Evolutionary conservation across 2,888 invertebrate species (phyloP), one percentile per base, ranked within the genome.

Genomic region (Cremastinae sp.): DNA sequence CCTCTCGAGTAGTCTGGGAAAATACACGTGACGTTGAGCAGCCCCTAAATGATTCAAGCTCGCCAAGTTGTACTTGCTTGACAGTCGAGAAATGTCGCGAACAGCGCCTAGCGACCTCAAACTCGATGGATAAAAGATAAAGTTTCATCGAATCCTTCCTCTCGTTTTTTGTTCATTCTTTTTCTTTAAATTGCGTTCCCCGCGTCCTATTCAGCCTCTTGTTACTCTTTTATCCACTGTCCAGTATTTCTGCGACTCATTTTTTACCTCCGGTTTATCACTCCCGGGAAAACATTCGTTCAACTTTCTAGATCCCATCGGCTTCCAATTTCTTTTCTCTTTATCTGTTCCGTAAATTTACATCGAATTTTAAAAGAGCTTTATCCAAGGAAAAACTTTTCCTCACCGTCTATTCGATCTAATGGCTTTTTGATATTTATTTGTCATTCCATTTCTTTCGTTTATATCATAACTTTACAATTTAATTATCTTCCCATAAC

Each of bases 1-100:
- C 58, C 41, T 47, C 53, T 38, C 53, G 64, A 61, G 65, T 53
- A 69, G 73, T 76, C 76, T 76, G 76, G 73, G 76, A 76, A 76
- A 59, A 64, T 76, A 73, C 76, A 76, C 65, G 76, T 76, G 76
- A 76, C 76, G 76, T 76, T 73, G 65, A 73, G 69, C 73, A 69
- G 73, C 38, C 73, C 65, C 73, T 76, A 76, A 76, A 76, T 76
- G 76, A 76, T 76, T 76, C 76, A 76, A 41, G 59, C 61, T 34
- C 54, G 45, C 58, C 59, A 53, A 76, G 73, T 73, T 73, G 68
- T 45, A 8, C 59, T 54, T 59, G 69, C 56, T 69, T 43, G 54
- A 73, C 64, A 69, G 59, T 65, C 47, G 73, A 65, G 73, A 76
- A 76, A 73, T 45, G 68, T 73, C 54, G 69, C 53, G 64, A 73